These are phyloP conservation scores for Pomphorhynchus laevis DNA, from an alignment of 1,140 invertebrate species.

Conservation along the genomic window DNA sequence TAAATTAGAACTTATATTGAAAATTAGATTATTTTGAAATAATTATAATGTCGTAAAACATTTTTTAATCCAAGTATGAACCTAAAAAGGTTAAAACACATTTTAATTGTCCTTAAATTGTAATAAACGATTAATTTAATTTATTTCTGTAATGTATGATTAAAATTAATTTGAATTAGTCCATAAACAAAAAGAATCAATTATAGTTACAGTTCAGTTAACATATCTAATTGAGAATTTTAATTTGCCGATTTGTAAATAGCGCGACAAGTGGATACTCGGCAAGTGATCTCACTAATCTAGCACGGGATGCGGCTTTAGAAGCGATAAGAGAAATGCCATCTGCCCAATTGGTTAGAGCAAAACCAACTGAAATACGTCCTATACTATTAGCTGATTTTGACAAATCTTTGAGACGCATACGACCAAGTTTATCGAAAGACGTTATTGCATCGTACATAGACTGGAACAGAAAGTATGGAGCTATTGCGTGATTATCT, in stretches of 20 bases:
- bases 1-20: too few relatives aligned
- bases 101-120: too few relatives aligned
- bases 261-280: slow-evolving; percentile 37
- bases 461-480: slow-evolving; percentile 20
- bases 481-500: slow-evolving; percentile 22
- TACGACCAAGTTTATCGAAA: slow-evolving; percentile 18
- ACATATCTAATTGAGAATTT: slow-evolving; percentile 14
- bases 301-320: slow-evolving; percentile 66
- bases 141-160: neutral
- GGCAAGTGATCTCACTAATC: slow-evolving; percentile 53
- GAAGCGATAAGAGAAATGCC: slow-evolving; percentile 47
- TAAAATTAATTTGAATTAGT: too few relatives aligned
- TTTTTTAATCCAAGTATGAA: too few relatives aligned
- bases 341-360: neutral
- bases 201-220: too few relatives aligned
- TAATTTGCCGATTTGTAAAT: slow-evolving; percentile 21
- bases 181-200: too few relatives aligned
- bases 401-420: slow-evolving; percentile 17
- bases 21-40: too few relatives aligned
- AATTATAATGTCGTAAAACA: too few relatives aligned
- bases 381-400: slow-evolving; percentile 18
- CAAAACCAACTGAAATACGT: slow-evolving; percentile 14
- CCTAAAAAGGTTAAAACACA: too few relatives aligned
- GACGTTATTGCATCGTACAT: slow-evolving; percentile 16
- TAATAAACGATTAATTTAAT: neutral